Evolutionary conservation across 2,888 invertebrate species (phyloP), one percentile per base, ranked within the genome.

Genomic region (Agrochola circellaris): DNA sequence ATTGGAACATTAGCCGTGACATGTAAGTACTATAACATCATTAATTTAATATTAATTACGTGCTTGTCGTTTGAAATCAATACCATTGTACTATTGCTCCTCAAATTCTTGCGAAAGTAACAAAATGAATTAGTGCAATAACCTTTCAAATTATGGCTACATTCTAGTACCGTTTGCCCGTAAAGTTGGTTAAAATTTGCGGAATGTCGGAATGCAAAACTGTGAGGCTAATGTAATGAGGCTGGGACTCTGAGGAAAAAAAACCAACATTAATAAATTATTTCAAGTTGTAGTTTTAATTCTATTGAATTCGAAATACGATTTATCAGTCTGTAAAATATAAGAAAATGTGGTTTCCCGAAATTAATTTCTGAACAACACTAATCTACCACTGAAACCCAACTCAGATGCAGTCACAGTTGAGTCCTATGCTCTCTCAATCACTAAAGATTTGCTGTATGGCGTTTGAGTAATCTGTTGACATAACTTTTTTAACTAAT

Each of bases 41-140:
- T 71, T 77, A 61, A 67, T 60, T 66, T 64, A 30, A 56, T 62
- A 78, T 42, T 84, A 82, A 84, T 84, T 79, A 83, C 77, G 87
- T 88, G 84, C 81, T 83, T 89, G 85, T 89, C 87, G 75, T 86
- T 89, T 89, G 83, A 85, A 93, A 94, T 94, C 93, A 91, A 93
- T 94, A 93, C 82, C 83, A 86, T 83, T 86, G 88, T 87, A 88
- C 83, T 66, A 75, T 83, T 58, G 66, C 79, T 83, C 54, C 80
- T 82, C 84, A 85, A 75, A 88, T 87, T 89, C 89, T 91, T 91
- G 91, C 89, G 90, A 92, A 92, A 91, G 90, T 91, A 90, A 89
- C 89, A 85, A 89, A 88, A 87, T 88, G 83, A 85, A 89, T 87
- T 88, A 84, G 88, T 90, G 88, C 89, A 89, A 76, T 90, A 90